Percentiles rank a stretch among this genome's conserved stretches.
These are phyloP conservation scores for Lamellibrachia satsuma DNA, from an alignment of 2,888 invertebrate species.

Conservation along the genomic window DNA sequence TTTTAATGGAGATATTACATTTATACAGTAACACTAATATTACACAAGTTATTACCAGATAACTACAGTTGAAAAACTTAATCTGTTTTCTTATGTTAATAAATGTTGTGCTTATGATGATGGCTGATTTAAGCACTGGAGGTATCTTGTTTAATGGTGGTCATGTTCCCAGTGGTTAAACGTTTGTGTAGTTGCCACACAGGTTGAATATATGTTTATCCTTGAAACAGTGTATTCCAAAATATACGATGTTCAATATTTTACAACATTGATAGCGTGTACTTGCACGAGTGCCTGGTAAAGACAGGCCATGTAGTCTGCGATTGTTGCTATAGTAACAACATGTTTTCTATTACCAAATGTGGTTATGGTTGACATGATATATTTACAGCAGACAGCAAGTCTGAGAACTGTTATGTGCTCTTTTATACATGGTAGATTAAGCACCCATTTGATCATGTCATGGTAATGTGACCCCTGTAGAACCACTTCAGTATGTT, in stretches of 20 bases:
- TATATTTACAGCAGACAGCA: neutral
- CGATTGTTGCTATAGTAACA: neutral
- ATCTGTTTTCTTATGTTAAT: neutral
- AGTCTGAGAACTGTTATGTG: neutral
- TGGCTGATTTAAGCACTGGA: neutral
- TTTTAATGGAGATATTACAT: slow-evolving; percentile 11
- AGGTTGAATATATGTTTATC: neutral
- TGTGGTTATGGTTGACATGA: neutral
- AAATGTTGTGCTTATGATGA: neutral
- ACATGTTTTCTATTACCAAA: neutral
- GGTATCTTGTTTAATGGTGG: neutral
- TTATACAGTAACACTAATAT: neutral
- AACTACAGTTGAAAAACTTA: neutral
- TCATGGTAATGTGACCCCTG: neutral
- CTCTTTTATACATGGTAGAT: neutral
- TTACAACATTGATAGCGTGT: neutral
- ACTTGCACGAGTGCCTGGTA: neutral
- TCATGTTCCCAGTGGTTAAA: neutral
- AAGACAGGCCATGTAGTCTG: neutral
- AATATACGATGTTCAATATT: neutral
- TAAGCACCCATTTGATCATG: neutral
- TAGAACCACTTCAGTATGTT: slow-evolving; percentile 4
- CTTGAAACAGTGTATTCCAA: neutral
- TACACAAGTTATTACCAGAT: neutral
- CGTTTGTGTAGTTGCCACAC: neutral